Base-by-base conservation (phyloP, 2,888 invertebrate species). In the Leptothorax acervorum region DNA sequence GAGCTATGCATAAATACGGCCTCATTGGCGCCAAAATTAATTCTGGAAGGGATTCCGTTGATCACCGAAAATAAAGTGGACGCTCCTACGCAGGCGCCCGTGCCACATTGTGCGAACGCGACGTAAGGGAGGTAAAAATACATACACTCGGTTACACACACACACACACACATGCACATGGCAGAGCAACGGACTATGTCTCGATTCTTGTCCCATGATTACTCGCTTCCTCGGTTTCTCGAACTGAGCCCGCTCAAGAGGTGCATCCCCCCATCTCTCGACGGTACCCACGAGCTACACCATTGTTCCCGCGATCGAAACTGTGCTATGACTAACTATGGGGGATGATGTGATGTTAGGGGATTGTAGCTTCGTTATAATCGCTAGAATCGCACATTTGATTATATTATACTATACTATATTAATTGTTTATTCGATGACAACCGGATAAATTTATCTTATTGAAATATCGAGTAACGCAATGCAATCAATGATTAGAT, bases 121-220 rank as follows among this genome's bases (percentile, higher is more conserved):
- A 82, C 71, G 85, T 85, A 88, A 89, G 90, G 89, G 86, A 85
- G 83, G 84, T 86, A 88, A 89, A 90, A 90, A 89, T 89, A 90
- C 83, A 82, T 85, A 74, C 31, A 31, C 23, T 23, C 55, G 82
- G 28, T 60, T 62, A 60, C 18, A 2, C 18, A 51, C 18, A 0
- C 51, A 51, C 65, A 60, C 18, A 2, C 18, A 51, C 18, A 0
- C 51, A 51, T 55, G 71, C 86, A 83, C 78, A 84, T 83, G 85
- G 84, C 70, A 74, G 84, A 89, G n/a, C 85, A 73, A 86, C 73
- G 83, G 86, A 15, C 82, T 74, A 82, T 55, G 81, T 70, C 71
- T 85, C 86, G 88, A 89, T 89, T 89, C 86, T 89, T 90, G 84
- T 88, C 90, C 90, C 90, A 90, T 90, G 89, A 88, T 89, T 90